These are phyloP conservation scores for Sinotaia quadrata DNA, from an alignment of 2,888 invertebrate species.

Conservation along the genomic window DNA sequence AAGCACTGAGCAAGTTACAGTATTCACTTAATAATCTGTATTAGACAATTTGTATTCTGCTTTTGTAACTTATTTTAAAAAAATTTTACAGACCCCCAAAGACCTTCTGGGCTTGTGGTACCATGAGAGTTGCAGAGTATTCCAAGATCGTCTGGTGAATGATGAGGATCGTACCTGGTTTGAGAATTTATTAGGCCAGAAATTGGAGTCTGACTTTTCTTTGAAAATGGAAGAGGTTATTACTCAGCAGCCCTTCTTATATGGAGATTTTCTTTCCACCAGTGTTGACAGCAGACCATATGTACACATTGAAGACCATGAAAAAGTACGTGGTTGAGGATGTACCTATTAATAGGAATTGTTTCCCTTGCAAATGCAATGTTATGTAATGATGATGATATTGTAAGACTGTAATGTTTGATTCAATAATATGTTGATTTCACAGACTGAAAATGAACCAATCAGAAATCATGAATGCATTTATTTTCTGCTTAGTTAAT, in stretches of 20 bases:
- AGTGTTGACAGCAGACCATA: conserved; percentile 76
- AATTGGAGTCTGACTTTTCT: conserved; percentile 77
- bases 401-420: no score
- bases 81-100: conserved; percentile 52
- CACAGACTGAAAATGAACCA: no score
- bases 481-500: no score
- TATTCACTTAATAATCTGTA: no score
- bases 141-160: conserved; percentile 72
- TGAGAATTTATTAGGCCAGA: conserved; percentile 67
- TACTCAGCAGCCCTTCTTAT: conserved; percentile 77
- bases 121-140: conserved; percentile 72
- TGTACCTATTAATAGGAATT: not conserved
- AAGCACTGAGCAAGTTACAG: no score
- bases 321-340: conserved; percentile 75
- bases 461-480: no score
- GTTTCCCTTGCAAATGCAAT: no score
- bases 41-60: no score
- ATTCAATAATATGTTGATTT: no score
- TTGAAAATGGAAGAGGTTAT: conserved; percentile 75
- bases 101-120: conserved; percentile 71
- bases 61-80: no score
- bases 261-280: conserved; percentile 78
- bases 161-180: conserved; percentile 72
- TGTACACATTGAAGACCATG: conserved; percentile 77
- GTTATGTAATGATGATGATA: no score